These are phyloP conservation scores for Chaetops frenatus DNA, from an alignment of 2,113 vertebrate species.

Conservation along the genomic window DNA sequence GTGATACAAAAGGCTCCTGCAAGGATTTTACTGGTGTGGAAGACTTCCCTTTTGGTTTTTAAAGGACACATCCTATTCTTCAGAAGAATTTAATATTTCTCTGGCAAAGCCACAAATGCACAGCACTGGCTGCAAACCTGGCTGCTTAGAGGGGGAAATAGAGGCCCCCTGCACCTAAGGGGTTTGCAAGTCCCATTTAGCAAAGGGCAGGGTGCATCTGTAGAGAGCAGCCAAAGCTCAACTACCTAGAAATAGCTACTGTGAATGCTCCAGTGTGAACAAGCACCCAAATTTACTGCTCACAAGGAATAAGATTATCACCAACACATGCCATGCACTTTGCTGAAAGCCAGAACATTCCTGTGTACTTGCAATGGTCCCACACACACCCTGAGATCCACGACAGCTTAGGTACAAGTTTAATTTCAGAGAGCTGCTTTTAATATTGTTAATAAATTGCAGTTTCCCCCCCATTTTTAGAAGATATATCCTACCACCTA, in stretches of 20 bases:
- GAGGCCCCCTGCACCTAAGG: not conserved
- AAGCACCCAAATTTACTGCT: not conserved
- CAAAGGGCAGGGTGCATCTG: not conserved
- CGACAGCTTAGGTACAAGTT: not conserved
- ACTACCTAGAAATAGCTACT: not conserved
- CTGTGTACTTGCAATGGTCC: not conserved
- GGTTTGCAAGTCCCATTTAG: not conserved
- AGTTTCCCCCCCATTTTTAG: not conserved
- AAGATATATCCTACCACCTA: too few relatives aligned
- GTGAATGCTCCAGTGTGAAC: not conserved
- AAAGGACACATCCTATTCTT: not conserved
- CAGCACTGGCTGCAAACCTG: not conserved
- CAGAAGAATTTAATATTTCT: not conserved
- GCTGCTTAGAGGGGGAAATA: not conserved
- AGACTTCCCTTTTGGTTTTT: not conserved
- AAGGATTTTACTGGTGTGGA: not conserved
- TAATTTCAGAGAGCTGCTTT: not conserved
- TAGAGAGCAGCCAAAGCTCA: not conserved
- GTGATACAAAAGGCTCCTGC: not conserved
- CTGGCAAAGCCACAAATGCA: not conserved
- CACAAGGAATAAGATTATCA: not conserved
- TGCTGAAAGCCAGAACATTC: not conserved
- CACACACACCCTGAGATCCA: fast-evolving
- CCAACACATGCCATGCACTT: not conserved
- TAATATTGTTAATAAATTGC: not conserved